Evolutionary conservation across 2,888 invertebrate genomes (phyloP), one percentile per base, ranked within the genome.

Genomic region (Polia nebulosa): DNA sequence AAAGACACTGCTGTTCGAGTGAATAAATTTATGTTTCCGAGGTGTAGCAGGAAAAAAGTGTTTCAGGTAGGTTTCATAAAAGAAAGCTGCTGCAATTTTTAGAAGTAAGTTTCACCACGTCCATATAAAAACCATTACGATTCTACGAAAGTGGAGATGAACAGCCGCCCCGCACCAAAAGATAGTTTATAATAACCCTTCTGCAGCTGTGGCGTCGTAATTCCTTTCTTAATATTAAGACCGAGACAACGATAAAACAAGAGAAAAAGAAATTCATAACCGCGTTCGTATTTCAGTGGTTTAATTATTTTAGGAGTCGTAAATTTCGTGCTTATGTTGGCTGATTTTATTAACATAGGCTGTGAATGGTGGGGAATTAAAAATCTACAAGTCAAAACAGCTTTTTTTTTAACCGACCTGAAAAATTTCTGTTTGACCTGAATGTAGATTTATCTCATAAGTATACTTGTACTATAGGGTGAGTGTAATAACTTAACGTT

Each of bases 171-270:
- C 44, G 41, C 60, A 59, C 75, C 67, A 55, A 76, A 77, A 59
- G 45, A 77, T 80, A 77, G 76, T 77, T 77, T 77, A 80, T 77
- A 80, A 77, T 77, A 77, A 77, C 76, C 76, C 81, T 80, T 76
- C 55, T 65, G 69, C 80, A 80, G 82, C 80, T 80, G 80, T 70
- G 76, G 62, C 65, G 32, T 65, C 66, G 61, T 80, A 82, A 75
- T 79, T 72, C 69, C 57, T 62, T 69, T 65, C 69, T 72, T 75
- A 72, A 80, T 79, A 75, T 78, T 78, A 75, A 73, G 79, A 64
- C 65, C 66, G 61, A 66, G 75, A 82, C 82, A 67, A 69, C 62
- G 76, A 79, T 71, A 72, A 80, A 78, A 79, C 66, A 69, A 56
- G 56, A 61, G 65, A 66, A 82, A 78, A 75, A 80, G 53, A 75